These are phyloP conservation scores for Galerucella pusilla DNA, from an alignment of 2,888 invertebrate genomes.

Conservation along the genomic window DNA sequence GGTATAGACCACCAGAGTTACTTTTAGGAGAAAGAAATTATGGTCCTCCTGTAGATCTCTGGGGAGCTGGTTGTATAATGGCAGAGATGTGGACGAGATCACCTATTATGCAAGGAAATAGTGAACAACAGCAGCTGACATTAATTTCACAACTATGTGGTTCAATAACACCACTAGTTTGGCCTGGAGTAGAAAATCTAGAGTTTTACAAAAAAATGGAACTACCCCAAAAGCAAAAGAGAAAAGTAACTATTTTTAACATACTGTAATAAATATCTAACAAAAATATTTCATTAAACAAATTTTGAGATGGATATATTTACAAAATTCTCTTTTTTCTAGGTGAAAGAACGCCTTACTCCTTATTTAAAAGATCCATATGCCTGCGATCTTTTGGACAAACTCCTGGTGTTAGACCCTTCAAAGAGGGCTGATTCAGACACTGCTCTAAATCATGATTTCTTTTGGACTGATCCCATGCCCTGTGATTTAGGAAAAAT, in stretches of 20 bases:
- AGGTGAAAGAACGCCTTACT: conserved; percentile 84
- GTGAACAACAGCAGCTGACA: conserved; percentile 95
- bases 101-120: conserved; percentile 95
- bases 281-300: too few species aligned
- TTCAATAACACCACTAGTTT: conserved; percentile 91
- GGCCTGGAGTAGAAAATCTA: conserved; percentile 92
- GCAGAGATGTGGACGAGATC: conserved; percentile 99
- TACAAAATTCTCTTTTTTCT: conserved; percentile 26
- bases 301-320: too few species aligned
- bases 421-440: conserved; percentile 89
- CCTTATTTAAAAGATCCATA: conserved; percentile 92
- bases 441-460: conserved; percentile 94
- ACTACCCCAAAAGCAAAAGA: conserved; percentile 85
- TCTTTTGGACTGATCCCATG: conserved; percentile 99
- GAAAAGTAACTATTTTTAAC: conserved; percentile 70
- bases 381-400: conserved; percentile 93
- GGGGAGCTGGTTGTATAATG: conserved; percentile 99
- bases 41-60: conserved; percentile 96
- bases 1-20: conserved; percentile 86
- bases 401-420: conserved; percentile 91
- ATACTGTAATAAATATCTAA: not conserved
- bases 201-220: conserved; percentile 91
- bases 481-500: conserved; percentile 91
- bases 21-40: conserved; percentile 90
- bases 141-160: conserved; percentile 97